Evolutionary conservation across 2,113 vertebrate genomes (phyloP).

Genomic region (Neotragus pygmaeus): DNA sequence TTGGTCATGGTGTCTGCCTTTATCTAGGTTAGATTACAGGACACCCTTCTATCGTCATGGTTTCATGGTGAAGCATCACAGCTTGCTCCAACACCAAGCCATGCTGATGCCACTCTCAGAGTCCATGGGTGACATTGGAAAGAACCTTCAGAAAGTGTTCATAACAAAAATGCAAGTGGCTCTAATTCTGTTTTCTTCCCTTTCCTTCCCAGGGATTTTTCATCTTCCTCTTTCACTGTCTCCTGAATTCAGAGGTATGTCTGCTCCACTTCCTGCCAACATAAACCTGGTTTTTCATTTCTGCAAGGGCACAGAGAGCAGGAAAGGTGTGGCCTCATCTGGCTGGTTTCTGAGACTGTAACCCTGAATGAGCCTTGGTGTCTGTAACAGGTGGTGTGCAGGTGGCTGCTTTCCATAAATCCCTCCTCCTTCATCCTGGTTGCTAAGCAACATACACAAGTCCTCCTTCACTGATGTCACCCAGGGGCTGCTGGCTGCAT

Average conservation of each 20-base stretch:
- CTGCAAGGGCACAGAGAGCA: not conserved
- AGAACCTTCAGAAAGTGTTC: not conserved
- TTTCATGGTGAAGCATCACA: not conserved
- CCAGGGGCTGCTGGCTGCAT: not conserved
- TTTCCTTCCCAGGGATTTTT: slow-evolving; percentile 90
- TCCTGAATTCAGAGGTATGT: slow-evolving; percentile 97
- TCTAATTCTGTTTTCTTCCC: not conserved
- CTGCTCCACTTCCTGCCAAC: accelerated
- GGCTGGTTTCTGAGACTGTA: not conserved
- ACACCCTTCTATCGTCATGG: accelerated
- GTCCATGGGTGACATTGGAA: not conserved
- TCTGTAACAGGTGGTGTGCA: not conserved
- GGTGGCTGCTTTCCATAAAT: not conserved
- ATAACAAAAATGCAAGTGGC: accelerated
- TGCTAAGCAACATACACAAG: not conserved
- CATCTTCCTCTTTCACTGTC: slow-evolving; percentile 98
- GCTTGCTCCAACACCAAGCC: not conserved
- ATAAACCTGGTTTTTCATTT: accelerated
- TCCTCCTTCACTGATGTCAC: not conserved
- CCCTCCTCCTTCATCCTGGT: not conserved
- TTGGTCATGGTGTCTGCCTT: not conserved
- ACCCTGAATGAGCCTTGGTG: not conserved
- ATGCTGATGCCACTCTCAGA: not conserved
- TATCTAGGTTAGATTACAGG: not conserved
- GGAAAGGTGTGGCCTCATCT: accelerated